These are phyloP conservation scores for Siderastrea radians DNA, from an alignment of 92 coral and sea anemone species.

Conservation along the genomic window DNA sequence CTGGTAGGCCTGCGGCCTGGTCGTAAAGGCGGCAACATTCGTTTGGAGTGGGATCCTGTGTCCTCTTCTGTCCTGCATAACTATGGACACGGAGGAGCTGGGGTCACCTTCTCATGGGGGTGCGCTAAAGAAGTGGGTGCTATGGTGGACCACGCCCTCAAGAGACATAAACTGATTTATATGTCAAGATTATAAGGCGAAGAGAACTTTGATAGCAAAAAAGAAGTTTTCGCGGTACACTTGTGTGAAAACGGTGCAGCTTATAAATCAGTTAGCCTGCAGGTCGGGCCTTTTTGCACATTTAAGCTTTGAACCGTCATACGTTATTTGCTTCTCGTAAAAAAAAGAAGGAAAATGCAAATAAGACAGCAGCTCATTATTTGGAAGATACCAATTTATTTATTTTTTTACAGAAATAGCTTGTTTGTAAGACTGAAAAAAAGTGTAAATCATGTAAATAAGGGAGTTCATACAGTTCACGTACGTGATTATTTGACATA, in stretches of 20 bases:
- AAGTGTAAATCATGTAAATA: no score
- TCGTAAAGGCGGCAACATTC: slow-evolving; percentile 49
- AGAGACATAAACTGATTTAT: background rate
- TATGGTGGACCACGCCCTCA: slow-evolving; percentile 31
- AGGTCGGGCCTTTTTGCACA: background rate
- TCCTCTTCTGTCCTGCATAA: slow-evolving; percentile 50
- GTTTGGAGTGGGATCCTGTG: slow-evolving; percentile 47
- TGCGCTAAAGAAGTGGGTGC: slow-evolving; percentile 62
- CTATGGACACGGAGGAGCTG: slow-evolving; percentile 59
- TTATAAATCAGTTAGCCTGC: background rate
- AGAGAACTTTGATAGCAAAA: background rate
- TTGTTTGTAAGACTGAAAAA: no score
- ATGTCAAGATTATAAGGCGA: slow-evolving; percentile 1
- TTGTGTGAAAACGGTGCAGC: no score
- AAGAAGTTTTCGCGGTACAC: no score
- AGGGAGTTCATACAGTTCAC: no score
- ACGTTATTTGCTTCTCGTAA: background rate
- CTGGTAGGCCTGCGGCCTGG: slow-evolving; percentile 47
- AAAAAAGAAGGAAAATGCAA: background rate
- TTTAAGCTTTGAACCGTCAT: background rate
- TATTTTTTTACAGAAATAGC: background rate
- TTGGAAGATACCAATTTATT: no score
- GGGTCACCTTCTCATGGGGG: slow-evolving; percentile 70
- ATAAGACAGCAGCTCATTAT: no score
- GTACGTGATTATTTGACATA: no score